phyloP scores from a whole-genome alignment of 2,888 invertebrate genomes.

The Tachina grossa region DNA sequence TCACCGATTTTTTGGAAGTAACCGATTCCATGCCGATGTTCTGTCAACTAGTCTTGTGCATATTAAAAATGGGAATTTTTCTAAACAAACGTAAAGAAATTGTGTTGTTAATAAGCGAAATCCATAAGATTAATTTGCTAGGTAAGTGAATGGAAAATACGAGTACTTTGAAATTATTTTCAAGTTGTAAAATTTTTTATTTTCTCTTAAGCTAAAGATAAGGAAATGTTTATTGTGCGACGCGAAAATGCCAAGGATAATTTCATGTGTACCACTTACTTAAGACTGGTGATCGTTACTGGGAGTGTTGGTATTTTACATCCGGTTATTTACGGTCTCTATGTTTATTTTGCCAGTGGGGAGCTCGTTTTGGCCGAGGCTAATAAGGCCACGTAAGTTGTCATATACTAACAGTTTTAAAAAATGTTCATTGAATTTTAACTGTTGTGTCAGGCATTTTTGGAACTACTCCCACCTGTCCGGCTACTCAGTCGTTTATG shows the following conservation, averaged over 20 bases:
- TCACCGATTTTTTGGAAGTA: constrained; percentile 43
- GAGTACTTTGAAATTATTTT: background rate
- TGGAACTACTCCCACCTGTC: constrained; percentile 21
- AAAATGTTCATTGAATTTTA: background rate
- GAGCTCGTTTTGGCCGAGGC: constrained; percentile 5
- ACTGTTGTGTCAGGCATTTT: constrained; percentile 11
- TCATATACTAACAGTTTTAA: too few relatives aligned
- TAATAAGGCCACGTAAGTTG: constrained; percentile 46
- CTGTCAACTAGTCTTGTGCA: constrained; percentile 39
- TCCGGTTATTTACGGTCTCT: constrained; percentile 19
- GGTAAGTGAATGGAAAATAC: background rate
- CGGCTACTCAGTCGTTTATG: constrained; percentile 23
- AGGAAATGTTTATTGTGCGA: constrained; percentile 26
- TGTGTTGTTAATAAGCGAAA: background rate
- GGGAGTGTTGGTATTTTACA: constrained; percentile 8
- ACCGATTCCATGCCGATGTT: constrained; percentile 37
- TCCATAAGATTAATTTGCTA: constrained; percentile 18
- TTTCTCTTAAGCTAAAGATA: constrained; percentile 24
- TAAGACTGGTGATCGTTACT: background rate
- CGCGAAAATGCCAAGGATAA: constrained; percentile 46
- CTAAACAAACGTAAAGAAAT: constrained; percentile 40
- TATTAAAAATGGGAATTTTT: constrained; percentile 42
- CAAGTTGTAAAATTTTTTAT: background rate
- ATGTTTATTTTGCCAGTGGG: constrained; percentile 5
- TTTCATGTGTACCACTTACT: constrained; percentile 10